Base-by-base conservation (phyloP, 2,888 invertebrate genomes). In the Limnephilus marmoratus region DNA sequence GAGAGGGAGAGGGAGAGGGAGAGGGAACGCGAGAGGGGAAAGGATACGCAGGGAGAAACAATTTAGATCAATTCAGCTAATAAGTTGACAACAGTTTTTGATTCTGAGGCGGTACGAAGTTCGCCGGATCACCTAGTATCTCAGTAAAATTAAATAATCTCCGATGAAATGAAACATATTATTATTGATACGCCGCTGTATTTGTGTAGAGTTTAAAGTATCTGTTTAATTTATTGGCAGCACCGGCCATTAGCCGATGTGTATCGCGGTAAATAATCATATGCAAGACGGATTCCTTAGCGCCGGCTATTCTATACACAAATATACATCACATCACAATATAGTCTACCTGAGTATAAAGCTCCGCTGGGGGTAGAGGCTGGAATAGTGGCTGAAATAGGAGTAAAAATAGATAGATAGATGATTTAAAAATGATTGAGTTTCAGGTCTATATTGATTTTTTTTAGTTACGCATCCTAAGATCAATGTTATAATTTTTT, bases 211-310 rank as follows among this genome's bases (percentile, higher is more conserved):
- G 88, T 82, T 82, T 81, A 41, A 91, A 93, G 92, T 92, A 92
- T 92, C 92, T 90, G 91, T 87, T 90, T 85, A 92, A 93, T 93
- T 93, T 93, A 93, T 93, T 91, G 92, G 91, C 93, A 91, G 92
- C 90, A 29, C 68, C 81, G 90, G 92, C 91, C 93, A 93, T 93
- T 93, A 93, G 92, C 91, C 90, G 93, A 92, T 92, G 91, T 93
- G 93, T 93, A 93, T 86, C 92, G 90, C 93, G 90, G 91, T 93
- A 93, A 93, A 93, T 93, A 93, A 92, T 93, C 92, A 92, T 92
- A 92, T 93, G 93, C 93, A 92, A 91, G 93, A 90, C 93, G 87
- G 91, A 91, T 90, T 83, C 45, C 53, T 85, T 85, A 91, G 91
- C 91, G 82, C 90, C 49, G 82, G 49, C 80, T 31, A 81, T 53